Evolutionary conservation across 1,140 invertebrate species (phyloP).

Genomic region (Nomia melanderi): DNA sequence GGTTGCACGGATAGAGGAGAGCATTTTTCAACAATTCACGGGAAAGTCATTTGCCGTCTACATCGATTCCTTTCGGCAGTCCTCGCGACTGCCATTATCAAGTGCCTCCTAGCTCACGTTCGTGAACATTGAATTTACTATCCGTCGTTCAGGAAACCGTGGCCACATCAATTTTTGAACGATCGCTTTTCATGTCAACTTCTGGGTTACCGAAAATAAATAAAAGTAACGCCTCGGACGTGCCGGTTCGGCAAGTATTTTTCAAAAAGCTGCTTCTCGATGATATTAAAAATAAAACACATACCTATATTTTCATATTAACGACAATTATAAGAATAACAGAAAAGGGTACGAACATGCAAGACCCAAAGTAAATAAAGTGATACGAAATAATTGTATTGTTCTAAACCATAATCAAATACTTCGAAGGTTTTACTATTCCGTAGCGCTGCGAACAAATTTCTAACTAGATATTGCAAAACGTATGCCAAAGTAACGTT

Average conservation of each 20-base stretch:
- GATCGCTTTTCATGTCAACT: conserved; percentile 44
- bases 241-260: neutral
- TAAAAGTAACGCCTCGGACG: conserved; percentile 18
- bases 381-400: too few species aligned
- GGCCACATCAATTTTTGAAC: conserved; percentile 61
- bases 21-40: conserved; percentile 25
- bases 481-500: too few species aligned
- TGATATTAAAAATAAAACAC: too few species aligned
- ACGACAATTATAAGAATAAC: too few species aligned
- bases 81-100: conserved; percentile 43
- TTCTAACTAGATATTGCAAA: too few species aligned
- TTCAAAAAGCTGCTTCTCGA: too few species aligned
- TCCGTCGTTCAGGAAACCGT: conserved; percentile 42
- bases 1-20: conserved; percentile 11
- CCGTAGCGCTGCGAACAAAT: too few species aligned
- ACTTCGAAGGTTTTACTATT: too few species aligned
- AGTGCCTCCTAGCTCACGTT: conserved; percentile 35
- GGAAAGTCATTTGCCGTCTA: conserved; percentile 43
- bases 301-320: too few species aligned
- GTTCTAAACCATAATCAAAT: too few species aligned
- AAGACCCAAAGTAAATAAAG: too few species aligned
- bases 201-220: conserved; percentile 20
- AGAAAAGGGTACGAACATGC: too few species aligned
- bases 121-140: conserved; percentile 56
- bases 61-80: conserved; percentile 41